These are phyloP conservation scores for Drosophila longiperda DNA, from an alignment of 2,888 invertebrate species.

Conservation along the genomic window DNA sequence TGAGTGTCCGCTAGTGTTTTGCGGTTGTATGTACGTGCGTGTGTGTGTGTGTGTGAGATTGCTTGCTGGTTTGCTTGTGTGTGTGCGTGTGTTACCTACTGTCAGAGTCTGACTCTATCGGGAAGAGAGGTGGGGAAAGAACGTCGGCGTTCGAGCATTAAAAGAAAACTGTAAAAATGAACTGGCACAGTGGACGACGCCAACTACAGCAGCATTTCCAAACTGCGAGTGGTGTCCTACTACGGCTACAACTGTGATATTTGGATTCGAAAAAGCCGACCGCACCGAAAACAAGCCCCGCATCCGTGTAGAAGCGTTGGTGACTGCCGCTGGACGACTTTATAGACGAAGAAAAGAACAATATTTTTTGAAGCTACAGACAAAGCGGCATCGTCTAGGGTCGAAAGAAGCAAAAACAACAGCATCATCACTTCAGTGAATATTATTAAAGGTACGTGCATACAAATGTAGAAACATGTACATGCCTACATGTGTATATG, in stretches of 20 bases:
- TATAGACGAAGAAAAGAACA: slow-evolving; percentile 25
- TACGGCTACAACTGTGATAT: slow-evolving; percentile 69
- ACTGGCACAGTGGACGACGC: slow-evolving; percentile 60
- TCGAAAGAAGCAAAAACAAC: slow-evolving; percentile 42
- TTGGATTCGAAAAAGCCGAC: slow-evolving; percentile 65
- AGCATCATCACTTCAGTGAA: slow-evolving; percentile 64
- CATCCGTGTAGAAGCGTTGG: slow-evolving; percentile 21
- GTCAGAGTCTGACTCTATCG: slow-evolving; percentile 51
- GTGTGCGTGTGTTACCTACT: slow-evolving; percentile 60
- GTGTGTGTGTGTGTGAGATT: slow-evolving; percentile 9
- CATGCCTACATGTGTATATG: slow-evolving; percentile 36
- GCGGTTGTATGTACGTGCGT: slow-evolving; percentile 38
- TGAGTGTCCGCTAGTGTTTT: slow-evolving; percentile 63
- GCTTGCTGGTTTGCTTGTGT: slow-evolving; percentile 14
- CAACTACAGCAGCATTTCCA: slow-evolving; percentile 43
- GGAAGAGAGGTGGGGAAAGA: slow-evolving; percentile 44
- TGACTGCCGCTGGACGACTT: slow-evolving; percentile 48
- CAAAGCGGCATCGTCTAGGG: slow-evolving; percentile 65
- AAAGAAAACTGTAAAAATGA: slow-evolving; percentile 67
- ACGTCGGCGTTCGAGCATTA: slow-evolving; percentile 61
- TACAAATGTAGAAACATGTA: slow-evolving; percentile 8
- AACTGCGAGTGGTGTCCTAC: slow-evolving; percentile 55
- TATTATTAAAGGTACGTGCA: slow-evolving; percentile 74
- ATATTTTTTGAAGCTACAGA: slow-evolving; percentile 47
- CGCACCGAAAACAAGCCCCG: slow-evolving; percentile 49